Evolutionary conservation across 2,888 invertebrate species (phyloP), one percentile per base, ranked within the genome.

Genomic region (Bedellia somnulentella): DNA sequence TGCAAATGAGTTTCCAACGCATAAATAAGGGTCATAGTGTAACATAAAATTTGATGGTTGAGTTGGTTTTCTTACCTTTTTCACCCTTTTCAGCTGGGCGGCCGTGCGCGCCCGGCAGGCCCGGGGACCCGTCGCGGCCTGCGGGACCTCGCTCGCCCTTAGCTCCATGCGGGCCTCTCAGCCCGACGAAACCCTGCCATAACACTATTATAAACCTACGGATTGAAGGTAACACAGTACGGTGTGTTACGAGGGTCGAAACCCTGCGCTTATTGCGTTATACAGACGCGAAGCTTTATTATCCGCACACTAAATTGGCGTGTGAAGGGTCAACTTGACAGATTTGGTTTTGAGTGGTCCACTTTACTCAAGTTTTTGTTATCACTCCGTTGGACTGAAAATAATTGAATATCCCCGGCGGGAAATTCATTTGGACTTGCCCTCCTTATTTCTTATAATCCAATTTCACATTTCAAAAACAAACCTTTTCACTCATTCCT

Each of bases 61-160:
- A 70, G 62, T 66, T 57, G 56, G 51, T 60, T 11, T 57, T 46
- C 50, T 78, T 81, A 54, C 85, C 83, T 63, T 86, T 86, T 46
- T 85, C 86, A 34, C 89, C 89, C 59, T 87, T 88, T 49, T 83
- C 84, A 6, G 87, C 87, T 30, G 85, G 82, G 40, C 73, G 57
- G 46, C 81, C 57, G 63, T 79, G 60, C 38, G 76, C 46, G 55
- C 80, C 58, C 36, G 80, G 62, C 41, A 80, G 46, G 35, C 83
- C 81, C 16, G 87, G 85, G 24, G 82, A 61, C 3, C 89, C 89
- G 32, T 85, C 83, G 37, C 83, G 77, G 22, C 88, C 88, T n/a
- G 80, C 57, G 32, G 63, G 73, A 1, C 84, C 83, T 15, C 81
- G 75, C 45, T 85, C 85, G 24, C 85, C 87, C 57, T 86, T 87